Conservation (phyloP, 2,888 invertebrate species). For the Parnassius apollo region DNA sequence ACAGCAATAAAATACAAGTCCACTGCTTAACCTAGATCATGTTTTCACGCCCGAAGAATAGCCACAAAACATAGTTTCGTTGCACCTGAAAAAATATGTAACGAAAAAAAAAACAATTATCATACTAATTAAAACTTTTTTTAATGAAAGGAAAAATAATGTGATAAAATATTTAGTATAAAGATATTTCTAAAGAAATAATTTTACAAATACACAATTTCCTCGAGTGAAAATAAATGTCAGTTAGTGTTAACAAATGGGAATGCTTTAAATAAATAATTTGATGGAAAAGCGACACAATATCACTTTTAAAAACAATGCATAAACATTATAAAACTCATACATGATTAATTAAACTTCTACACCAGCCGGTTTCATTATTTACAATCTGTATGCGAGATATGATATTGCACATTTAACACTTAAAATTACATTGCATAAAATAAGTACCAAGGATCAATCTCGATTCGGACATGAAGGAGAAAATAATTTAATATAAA, state of each 20-base stretch:
- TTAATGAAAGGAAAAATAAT: constrained; percentile 78
- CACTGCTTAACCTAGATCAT: too few relatives aligned
- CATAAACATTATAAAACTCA: constrained; percentile 43
- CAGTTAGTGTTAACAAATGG: constrained; percentile 58
- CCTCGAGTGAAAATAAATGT: constrained; percentile 48
- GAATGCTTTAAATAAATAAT: constrained; percentile 75
- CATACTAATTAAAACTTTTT: constrained; percentile 60
- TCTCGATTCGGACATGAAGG: too few relatives aligned
- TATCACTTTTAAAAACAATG: constrained; percentile 47
- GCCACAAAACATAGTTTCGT: too few relatives aligned
- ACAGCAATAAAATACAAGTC: too few relatives aligned
- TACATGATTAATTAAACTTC: constrained; percentile 47
- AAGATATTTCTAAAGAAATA: constrained; percentile 69
- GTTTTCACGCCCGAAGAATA: too few relatives aligned
- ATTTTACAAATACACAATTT: constrained; percentile 55
- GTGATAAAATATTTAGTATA: constrained; percentile 77
- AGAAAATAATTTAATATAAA: too few relatives aligned
- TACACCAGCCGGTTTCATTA: constrained; percentile 43
- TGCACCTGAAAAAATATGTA: too few relatives aligned
- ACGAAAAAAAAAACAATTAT: constrained; percentile 35
- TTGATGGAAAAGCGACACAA: constrained; percentile 56
- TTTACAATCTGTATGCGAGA: constrained; percentile 59
- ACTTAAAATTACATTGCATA: constrained; percentile 73
- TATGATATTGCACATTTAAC: constrained; percentile 74
- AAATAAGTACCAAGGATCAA: constrained; percentile 29